phyloP scores from a whole-genome alignment of 2,888 invertebrate genomes.

The Tupiocoris notatus region DNA sequence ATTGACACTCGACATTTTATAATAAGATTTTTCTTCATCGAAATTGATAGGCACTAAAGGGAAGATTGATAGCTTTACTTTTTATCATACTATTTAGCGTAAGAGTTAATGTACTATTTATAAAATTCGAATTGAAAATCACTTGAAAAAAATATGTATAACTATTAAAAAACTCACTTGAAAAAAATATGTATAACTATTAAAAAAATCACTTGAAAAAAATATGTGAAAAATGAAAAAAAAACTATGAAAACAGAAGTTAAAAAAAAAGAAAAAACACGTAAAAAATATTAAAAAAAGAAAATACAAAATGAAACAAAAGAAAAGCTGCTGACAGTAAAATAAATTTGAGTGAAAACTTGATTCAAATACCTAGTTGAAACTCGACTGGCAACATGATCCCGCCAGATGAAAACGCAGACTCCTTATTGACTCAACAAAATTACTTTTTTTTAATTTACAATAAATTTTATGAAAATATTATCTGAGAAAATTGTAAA shows the following conservation, averaged over 20 bases:
- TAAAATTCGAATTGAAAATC: no score
- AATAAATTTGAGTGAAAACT: background rate
- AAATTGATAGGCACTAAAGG: no score
- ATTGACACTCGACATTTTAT: no score
- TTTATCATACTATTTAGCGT: no score
- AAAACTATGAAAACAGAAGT: background rate
- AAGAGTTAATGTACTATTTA: no score
- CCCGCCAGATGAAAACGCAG: no score
- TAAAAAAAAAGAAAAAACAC: slow-evolving; percentile 11
- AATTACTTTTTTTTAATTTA: background rate
- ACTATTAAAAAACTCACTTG: background rate
- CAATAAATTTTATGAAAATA: slow-evolving; percentile 13
- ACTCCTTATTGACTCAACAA: no score
- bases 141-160: no score
- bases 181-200: background rate
- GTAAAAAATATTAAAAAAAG: slow-evolving; percentile 8
- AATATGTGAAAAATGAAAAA: background rate
- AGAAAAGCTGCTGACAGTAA: no score
- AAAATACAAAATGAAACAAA: background rate
- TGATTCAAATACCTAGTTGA: background rate
- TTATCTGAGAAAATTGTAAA: slow-evolving; percentile 6
- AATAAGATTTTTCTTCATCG: no score
- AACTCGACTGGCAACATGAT: slow-evolving; percentile 22
- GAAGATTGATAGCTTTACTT: no score
- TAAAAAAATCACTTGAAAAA: background rate